Evolutionary conservation across 2,888 invertebrate species (phyloP), one percentile per base, ranked within the genome.

Genomic region (Drosophila tanythrix): DNA sequence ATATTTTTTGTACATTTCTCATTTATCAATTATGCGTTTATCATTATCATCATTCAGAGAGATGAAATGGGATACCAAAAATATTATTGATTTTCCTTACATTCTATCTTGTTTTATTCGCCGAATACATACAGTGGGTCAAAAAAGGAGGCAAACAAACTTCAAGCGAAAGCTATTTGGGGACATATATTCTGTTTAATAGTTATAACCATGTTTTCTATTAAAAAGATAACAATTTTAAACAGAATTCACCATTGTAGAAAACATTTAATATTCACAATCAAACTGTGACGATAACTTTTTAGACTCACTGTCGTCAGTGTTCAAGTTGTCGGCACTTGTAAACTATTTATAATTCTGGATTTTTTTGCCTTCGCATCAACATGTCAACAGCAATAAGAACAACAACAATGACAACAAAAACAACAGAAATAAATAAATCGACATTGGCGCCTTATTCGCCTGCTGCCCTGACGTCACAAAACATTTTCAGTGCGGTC

Each of bases 261-360:
- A 25, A 8, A 46, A 46, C 25, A 15, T 46, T n/a, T 6, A 18
- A n/a, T 29, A n/a, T 31, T 51, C 3, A 6, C n/a, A 51, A 51
- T 31, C n/a, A n/a, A 35, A 21, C 4, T 5, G 21, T 21, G 33
- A 15, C 13, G 11, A 53, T 35, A 15, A 21, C 25, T 21, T 21
- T 35, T 35, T 15, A 6, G 40, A 18, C 31, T 31, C 31, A 43
- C 57, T 43, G 57, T 57, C 53, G 60, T 61, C 60, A 35, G 65
- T n/a, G 40, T 48, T 51, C 58, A 71, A 71, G 61, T 64, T 74
- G 88, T 77, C 76, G 75, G 70, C 82, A 86, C 86, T 88, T 83
- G 82, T 79, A 75, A 88, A 86, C 88, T 88, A 88, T 88, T 88
- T 88, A 76, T 88, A 88, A 86, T 79, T 84, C 56, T 46, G 27